These are phyloP conservation scores for Simalia tracyae DNA, from an alignment of 2,797 vertebrate species.

Conservation along the genomic window DNA sequence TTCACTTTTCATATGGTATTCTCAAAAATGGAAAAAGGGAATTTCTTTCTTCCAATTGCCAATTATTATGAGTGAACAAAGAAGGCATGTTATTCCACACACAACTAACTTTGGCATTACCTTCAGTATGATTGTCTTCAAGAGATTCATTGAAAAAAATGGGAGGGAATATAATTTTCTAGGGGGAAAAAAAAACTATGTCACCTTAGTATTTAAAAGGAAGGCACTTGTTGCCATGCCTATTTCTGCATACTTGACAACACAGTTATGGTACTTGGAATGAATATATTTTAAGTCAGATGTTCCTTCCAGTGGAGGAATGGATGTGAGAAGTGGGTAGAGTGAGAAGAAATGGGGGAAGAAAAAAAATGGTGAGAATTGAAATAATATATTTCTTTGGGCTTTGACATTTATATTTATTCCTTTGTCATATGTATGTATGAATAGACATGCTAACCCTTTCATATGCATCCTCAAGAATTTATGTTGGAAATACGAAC, in stretches of 20 bases:
- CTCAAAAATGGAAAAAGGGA: constrained; percentile 10
- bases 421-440: background rate
- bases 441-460: background rate
- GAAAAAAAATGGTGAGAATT: background rate
- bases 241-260: background rate
- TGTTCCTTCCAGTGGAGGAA: background rate
- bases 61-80: constrained; percentile 17
- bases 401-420: background rate
- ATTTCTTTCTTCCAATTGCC: background rate
- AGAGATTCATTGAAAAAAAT: background rate
- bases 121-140: background rate
- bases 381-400: background rate
- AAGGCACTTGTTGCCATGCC: background rate
- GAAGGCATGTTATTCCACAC: background rate
- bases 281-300: background rate
- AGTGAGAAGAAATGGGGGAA: background rate
- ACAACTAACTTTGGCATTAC: background rate
- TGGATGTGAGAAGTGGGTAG: background rate
- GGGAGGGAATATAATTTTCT: background rate
- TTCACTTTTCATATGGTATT: background rate
- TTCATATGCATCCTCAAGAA: background rate
- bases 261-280: background rate
- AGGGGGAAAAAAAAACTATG: background rate
- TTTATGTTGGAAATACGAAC: too few relatives aligned
- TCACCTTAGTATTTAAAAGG: background rate